Conservation (phyloP, 2,888 invertebrate species). For the Chalcosyrphus nemorum region DNA sequence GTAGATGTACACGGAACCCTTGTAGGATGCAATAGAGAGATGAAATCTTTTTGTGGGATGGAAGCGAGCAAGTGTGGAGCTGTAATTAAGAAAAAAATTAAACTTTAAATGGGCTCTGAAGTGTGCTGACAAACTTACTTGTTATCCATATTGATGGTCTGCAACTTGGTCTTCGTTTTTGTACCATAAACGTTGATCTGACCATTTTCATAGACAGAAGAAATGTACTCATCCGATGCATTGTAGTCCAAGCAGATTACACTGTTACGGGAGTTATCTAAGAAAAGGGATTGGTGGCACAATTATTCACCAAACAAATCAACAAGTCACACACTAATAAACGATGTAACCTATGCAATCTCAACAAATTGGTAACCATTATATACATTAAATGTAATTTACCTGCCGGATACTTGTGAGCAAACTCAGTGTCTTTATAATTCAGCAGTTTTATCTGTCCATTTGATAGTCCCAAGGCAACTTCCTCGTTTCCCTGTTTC, state of each 20-base stretch:
- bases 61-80: conserved; percentile 80
- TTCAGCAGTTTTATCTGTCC: conserved; percentile 79
- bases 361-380: too few relatives aligned
- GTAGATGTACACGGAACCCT: conserved; percentile 79
- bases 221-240: conserved; percentile 80
- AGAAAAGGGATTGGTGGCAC: neutral
- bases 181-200: conserved; percentile 79
- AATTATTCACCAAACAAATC: too few relatives aligned
- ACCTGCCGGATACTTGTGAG: conserved; percentile 79
- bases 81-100: too few relatives aligned
- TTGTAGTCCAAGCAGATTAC: conserved; percentile 80
- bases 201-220: conserved; percentile 80
- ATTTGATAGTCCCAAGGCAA: conserved; percentile 79
- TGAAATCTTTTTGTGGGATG: conserved; percentile 80
- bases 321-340: too few relatives aligned
- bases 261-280: conserved; percentile 77
- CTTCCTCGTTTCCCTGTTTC: conserved; percentile 78
- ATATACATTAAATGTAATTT: conserved; percentile 2
- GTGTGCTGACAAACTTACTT: conserved; percentile 75
- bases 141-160: conserved; percentile 78
- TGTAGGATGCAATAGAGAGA: conserved; percentile 79
- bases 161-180: conserved; percentile 79
- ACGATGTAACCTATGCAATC: too few relatives aligned
- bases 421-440: conserved; percentile 76
- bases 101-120: neutral